Evolutionary conservation across 2,797 vertebrate species (phyloP).

Genomic region (Peromyscus melanophrys): DNA sequence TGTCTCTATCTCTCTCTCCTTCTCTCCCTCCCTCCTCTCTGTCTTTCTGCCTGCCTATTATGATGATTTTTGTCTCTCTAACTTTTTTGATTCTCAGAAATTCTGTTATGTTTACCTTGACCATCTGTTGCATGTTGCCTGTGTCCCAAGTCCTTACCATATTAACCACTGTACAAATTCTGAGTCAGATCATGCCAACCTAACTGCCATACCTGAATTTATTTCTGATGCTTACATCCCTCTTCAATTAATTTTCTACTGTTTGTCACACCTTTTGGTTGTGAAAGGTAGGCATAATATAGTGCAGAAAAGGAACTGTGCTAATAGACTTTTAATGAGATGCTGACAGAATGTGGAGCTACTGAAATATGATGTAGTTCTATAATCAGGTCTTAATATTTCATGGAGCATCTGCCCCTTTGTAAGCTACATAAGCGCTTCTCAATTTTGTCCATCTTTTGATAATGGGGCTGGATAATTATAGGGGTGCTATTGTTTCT

Average conservation of each 20-base stretch:
- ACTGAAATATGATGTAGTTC: too few relatives aligned
- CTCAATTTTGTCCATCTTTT: neutral
- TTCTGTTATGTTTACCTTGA: neutral
- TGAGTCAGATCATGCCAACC: neutral
- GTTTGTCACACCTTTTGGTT: neutral
- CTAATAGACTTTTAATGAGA: neutral
- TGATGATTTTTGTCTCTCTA: neutral
- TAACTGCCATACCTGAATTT: neutral
- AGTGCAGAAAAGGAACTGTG: neutral
- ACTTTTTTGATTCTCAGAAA: neutral
- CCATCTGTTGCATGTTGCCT: neutral
- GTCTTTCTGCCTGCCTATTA: neutral
- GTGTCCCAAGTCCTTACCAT: neutral
- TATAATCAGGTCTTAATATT: neutral
- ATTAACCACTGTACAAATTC: neutral
- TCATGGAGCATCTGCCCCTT: neutral
- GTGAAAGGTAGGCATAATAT: neutral
- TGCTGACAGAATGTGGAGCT: neutral
- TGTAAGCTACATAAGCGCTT: neutral
- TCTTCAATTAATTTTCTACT: neutral
- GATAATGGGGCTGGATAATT: neutral
- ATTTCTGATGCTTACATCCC: neutral
- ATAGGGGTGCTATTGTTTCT: neutral
- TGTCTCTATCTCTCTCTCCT: neutral
- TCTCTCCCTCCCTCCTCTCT: neutral